These are phyloP conservation scores for Pterocles orientalis DNA, from an alignment of 2,113 vertebrate species.

Conservation along the genomic window DNA sequence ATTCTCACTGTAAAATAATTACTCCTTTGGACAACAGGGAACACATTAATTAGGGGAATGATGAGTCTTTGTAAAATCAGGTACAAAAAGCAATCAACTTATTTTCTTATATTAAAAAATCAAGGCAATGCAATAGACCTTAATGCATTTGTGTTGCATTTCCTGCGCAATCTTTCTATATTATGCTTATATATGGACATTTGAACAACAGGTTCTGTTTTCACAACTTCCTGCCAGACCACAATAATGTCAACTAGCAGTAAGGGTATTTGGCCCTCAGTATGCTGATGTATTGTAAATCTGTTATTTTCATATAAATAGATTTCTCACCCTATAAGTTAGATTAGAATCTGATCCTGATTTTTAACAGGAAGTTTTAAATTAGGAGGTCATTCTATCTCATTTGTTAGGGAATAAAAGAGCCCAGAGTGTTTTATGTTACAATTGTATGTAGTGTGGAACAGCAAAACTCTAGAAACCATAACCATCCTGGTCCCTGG, in stretches of 20 bases:
- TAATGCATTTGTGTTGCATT: not conserved
- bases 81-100: not conserved
- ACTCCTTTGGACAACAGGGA: not conserved
- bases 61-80: not conserved
- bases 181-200: not conserved
- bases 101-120: not conserved
- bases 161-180: not conserved
- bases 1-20: not conserved
- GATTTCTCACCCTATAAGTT: not conserved
- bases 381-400: not conserved
- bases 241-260: not conserved
- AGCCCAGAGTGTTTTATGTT: not conserved
- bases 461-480: not conserved
- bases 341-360: not conserved
- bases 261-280: not conserved
- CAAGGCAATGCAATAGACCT: not conserved
- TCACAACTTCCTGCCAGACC: not conserved
- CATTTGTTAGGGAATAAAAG: not conserved
- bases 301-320: not conserved
- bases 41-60: not conserved
- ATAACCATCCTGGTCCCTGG: not conserved
- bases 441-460: not conserved
- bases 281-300: not conserved
- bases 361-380: constrained; percentile 1
- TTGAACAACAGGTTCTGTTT: not conserved